These are phyloP conservation scores for Hippocampus comes DNA, from an alignment of 2,113 vertebrate genomes.

Conservation along the genomic window DNA sequence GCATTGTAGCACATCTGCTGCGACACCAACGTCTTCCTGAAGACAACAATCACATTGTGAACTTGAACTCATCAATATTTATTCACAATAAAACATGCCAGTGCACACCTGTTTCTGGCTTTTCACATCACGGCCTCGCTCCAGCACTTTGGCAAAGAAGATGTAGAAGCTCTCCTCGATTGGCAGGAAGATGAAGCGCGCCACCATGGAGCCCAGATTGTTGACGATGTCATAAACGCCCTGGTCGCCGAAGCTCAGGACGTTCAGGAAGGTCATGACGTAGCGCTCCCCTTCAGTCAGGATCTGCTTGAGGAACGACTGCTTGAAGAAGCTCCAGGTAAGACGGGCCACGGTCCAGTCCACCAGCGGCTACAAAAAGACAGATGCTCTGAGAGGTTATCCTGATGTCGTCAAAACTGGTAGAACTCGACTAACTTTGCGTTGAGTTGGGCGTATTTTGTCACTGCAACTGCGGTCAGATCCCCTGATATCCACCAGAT, in stretches of 20 bases:
- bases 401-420: no score
- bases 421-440: no score
- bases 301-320: conserved; percentile 96
- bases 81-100: background rate
- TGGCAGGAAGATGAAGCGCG: conserved; percentile 91
- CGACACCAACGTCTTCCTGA: conserved; percentile 86
- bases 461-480: no score
- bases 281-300: conserved; percentile 96
- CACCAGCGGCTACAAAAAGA: conserved; percentile 75
- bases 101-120: conserved; percentile 84
- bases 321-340: conserved; percentile 98
- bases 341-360: conserved; percentile 84
- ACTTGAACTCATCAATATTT: background rate
- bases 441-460: no score
- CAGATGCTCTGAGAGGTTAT: background rate
- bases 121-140: conserved; percentile 76
- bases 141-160: conserved; percentile 91
- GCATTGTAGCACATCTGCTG: conserved; percentile 82
- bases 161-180: conserved; percentile 97
- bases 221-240: conserved; percentile 94
- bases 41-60: conserved; percentile 16
- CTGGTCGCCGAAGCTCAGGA: conserved; percentile 95
- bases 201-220: conserved; percentile 94
- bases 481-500: no score
- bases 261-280: conserved; percentile 96